Evolutionary conservation across 2,113 vertebrate species (phyloP), one percentile per base, ranked within the genome.

Genomic region (Lampris incognitus): DNA sequence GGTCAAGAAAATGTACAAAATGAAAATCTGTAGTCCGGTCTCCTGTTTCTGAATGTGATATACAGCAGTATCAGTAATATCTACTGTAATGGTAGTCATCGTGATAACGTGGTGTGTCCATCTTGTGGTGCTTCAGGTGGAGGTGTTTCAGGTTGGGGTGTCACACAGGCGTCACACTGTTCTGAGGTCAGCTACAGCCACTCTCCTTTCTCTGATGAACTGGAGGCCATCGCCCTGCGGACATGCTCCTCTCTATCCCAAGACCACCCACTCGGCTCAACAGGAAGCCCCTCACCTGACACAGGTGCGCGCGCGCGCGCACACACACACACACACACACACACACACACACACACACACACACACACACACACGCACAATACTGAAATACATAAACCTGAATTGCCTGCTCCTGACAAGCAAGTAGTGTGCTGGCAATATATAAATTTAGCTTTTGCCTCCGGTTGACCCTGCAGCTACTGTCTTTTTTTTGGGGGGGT

Each of bases 161-260:
- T 56, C 56, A 59, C 85, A 0, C 72, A 11, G 11, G 66, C 68
- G 5, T 89, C 90, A 0, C 55, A 13, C 54, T 87, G 58, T 73
- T 91, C 90, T 2, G 82, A 86, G 79, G 44, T 85, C 57, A 93
- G 89, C 75, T 84, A 79, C 71, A 72, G 56, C 48, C 83, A 72
- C 24, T 89, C 91, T 1, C 74, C 66, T 8, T 65, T 74, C 58
- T 95, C 94, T 72, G 91, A 92, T 41, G 91, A 95, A 56, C 79
- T 93, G 78, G 91, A 93, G 38, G 90, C 84, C 84, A 76, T 94
- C 60, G 76, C 82, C 48, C 89, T 85, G 4, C 61, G 24, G 24
- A 90, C 87, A 7, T 7, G 64, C 0, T 95, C 85, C 57, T 85
- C 67, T 81, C 73, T 57, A 11, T 94, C 90, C 5, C 65, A 83